Evolutionary conservation across 2,888 invertebrate species (phyloP).

Genomic region (Notocelia uddmanniana): DNA sequence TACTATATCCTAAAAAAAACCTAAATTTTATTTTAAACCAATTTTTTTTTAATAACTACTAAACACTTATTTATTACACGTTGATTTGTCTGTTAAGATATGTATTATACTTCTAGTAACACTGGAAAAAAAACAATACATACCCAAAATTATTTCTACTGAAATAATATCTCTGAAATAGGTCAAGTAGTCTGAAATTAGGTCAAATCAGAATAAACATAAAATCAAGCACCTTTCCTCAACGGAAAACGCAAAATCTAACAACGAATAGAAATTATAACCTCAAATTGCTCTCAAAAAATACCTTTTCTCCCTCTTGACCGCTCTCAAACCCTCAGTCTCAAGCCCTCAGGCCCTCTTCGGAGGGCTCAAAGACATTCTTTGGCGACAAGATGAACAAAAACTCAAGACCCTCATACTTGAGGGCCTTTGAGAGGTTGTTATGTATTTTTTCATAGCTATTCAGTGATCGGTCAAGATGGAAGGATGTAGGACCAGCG

Average conservation of each 20-base stretch:
- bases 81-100: too few species aligned
- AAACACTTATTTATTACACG: too few species aligned
- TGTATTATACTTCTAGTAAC: too few species aligned
- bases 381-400: conserved; percentile 17
- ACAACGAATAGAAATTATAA: background rate
- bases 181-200: background rate
- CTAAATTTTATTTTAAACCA: too few species aligned
- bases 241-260: background rate
- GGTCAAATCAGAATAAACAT: background rate
- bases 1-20: too few species aligned
- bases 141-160: background rate
- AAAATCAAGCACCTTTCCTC: background rate
- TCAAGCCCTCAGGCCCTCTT: conserved; percentile 7
- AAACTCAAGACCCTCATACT: conserved; percentile 16
- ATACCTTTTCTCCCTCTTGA: conserved; percentile 23
- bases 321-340: background rate
- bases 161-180: background rate
- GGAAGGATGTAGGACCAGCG: background rate
- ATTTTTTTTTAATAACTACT: too few species aligned
- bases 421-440: conserved; percentile 18
- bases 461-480: background rate
- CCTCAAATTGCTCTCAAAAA: conserved; percentile 22
- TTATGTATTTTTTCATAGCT: conserved; percentile 4
- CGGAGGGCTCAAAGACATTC: conserved; percentile 32
- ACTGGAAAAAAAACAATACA: too few species aligned